phyloP scores from a whole-genome alignment of 2,797 vertebrate genomes.

The Lepus townsendii region DNA sequence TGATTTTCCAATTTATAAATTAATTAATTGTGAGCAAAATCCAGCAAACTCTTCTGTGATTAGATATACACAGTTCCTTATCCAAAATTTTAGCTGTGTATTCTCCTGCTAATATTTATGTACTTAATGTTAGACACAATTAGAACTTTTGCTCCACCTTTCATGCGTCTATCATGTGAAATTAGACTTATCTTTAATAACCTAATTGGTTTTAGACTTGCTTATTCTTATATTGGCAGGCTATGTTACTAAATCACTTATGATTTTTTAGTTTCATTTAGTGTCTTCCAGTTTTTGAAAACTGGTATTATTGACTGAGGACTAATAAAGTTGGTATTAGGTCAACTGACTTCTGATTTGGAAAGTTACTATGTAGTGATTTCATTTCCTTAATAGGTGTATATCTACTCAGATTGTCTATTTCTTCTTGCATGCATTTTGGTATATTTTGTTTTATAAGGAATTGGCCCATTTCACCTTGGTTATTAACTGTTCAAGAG shows the following conservation, averaged over 20 bases:
- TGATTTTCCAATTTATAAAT: background rate
- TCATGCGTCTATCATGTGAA: background rate
- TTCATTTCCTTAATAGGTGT: background rate
- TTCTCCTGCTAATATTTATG: background rate
- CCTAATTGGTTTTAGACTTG: background rate
- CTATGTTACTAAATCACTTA: background rate
- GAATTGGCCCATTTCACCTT: background rate
- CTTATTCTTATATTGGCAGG: background rate
- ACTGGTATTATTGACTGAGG: slow-evolving; percentile 16
- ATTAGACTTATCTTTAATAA: slow-evolving; percentile 11
- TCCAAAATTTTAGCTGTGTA: background rate
- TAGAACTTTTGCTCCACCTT: background rate
- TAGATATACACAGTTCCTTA: background rate
- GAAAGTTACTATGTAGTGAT: background rate
- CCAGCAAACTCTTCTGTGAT: background rate
- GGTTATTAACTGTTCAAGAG: background rate
- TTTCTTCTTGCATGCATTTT: background rate
- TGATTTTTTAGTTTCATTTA: background rate
- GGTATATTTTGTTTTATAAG: background rate
- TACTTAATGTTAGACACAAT: background rate
- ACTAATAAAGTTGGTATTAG: background rate
- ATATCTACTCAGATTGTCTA: background rate
- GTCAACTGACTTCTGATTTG: background rate
- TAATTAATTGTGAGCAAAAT: background rate
- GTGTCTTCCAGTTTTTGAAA: slow-evolving; percentile 10